Evolutionary conservation across 1,140 invertebrate species (phyloP).

Genomic region (Aphaenogaster floridana): DNA sequence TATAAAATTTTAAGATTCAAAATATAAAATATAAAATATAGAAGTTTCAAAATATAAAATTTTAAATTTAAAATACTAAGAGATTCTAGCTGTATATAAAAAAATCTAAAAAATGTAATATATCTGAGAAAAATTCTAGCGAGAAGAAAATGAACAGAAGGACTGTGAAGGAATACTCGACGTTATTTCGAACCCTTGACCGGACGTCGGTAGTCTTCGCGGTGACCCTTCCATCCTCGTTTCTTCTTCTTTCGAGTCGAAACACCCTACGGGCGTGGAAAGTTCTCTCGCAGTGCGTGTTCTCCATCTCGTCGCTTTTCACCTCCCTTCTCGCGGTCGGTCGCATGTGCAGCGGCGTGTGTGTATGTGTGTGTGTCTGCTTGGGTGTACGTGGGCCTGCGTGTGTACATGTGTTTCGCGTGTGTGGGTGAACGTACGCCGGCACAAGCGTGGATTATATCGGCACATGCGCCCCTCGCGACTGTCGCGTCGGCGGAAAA

Average conservation of each 20-base stretch:
- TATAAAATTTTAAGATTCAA: too few species aligned
- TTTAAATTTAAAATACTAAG: not conserved
- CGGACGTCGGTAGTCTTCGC: conserved; percentile 15
- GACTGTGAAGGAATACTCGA: not conserved
- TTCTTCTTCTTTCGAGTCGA: conserved; percentile 58
- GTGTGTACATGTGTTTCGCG: not conserved
- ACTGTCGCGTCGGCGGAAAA: conserved; percentile 74
- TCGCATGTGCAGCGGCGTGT: not conserved
- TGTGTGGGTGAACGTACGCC: conserved; percentile 34
- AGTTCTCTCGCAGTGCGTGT: conserved; percentile 35
- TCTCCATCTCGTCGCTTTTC: conserved; percentile 34
- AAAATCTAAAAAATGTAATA: not conserved
- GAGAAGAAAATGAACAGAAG: too few species aligned
- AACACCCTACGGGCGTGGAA: conserved; percentile 65
- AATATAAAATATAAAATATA: too few species aligned
- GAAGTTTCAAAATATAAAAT: not conserved
- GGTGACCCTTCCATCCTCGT: not conserved
- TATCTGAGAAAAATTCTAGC: not conserved
- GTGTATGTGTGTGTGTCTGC: not conserved
- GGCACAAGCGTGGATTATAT: conserved; percentile 81
- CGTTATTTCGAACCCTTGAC: not conserved
- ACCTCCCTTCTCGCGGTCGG: conserved; percentile 8
- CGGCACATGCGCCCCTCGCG: conserved; percentile 83
- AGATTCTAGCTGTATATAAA: not conserved
- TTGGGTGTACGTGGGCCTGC: not conserved